phyloP scores from a whole-genome alignment of 2,797 vertebrate species.

The Syndactyla subalaris region DNA sequence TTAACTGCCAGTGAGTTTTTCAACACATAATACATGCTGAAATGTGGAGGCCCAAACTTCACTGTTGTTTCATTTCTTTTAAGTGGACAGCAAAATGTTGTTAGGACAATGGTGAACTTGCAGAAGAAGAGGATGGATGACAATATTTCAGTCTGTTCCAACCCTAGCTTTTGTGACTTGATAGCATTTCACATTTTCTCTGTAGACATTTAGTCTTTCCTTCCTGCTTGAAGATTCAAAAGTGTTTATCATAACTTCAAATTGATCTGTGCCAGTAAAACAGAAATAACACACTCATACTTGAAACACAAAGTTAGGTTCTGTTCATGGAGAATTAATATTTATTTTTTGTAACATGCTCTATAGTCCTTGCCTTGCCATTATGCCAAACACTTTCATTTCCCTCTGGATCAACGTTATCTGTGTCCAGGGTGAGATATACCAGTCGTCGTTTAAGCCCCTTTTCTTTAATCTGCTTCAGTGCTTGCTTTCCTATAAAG shows the following conservation, averaged over 20 bases:
- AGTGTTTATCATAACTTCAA: neutral
- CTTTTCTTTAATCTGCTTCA: slow-evolving; percentile 89
- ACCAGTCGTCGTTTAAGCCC: slow-evolving; percentile 89
- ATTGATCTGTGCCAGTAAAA: neutral
- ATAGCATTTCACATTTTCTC: neutral
- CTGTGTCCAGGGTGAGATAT: slow-evolving; percentile 88
- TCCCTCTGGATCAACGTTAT: slow-evolving; percentile 93
- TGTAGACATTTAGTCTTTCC: neutral
- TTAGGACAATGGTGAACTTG: neutral
- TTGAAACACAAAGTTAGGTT: neutral
- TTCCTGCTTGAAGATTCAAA: neutral
- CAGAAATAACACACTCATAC: neutral
- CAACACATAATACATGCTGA: neutral
- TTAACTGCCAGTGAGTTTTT: neutral
- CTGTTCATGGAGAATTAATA: neutral
- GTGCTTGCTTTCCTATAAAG: slow-evolving; percentile 87
- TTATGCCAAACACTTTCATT: slow-evolving; percentile 94
- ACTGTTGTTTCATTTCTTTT: neutral
- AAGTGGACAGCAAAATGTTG: neutral
- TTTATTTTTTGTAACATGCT: neutral
- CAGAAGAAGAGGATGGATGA: neutral
- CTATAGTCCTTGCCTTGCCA: slow-evolving; percentile 82
- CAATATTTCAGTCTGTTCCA: neutral
- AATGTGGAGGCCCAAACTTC: neutral
- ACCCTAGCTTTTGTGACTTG: neutral